Evolutionary conservation across 1,140 invertebrate genomes (phyloP), one percentile per base, ranked within the genome.

Genomic region (Drosophila serrata): DNA sequence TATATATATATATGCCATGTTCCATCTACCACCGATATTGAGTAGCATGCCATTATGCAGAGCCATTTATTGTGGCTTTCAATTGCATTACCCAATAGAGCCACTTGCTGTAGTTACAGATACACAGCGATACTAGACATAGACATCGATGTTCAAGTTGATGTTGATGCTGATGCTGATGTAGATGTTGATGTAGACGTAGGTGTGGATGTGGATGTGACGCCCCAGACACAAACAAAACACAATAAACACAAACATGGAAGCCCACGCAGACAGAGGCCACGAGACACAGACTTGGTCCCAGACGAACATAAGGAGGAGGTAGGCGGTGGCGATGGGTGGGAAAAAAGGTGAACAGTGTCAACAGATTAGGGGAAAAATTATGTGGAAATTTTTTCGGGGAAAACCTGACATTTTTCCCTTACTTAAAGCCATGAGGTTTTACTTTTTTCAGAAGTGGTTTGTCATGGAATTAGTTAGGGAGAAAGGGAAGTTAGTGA

Each of bases 41-140:
- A 79, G 76, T 77, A 77, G 31, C 72, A 70, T 55, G 76, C 77
- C 81, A 85, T 85, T 85, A 85, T 85, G 73, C 81, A 80, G 57
- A 62, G 62, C 78, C 82, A 82, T 81, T 85, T 84, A 72, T 76
- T 84, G 81, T 69, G 81, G 65, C 75, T 75, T 82, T 74, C 79
- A 64, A 73, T 73, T 68, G 79, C 79, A 81, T 76, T 81, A 81
- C 61, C 68, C 55, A 13, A n/a, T 15, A 51, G 57, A 13, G 51
- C 15, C 56, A 79, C 68, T 75, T 64, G 73, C 37, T 63, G 70
- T 43, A 37, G 59, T 39, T 46, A 64, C 59, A 51, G 42, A 65
- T 61, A 65, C 46, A 45, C 33, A 24, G 9, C 33, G 43, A 51
- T 35, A 13, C 51, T 22, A n/a, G 61, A 68, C 69, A 67, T 57